A percentile compares a stretch with the other conserved stretches of the same genome.
Conservation (phyloP, 2,113 vertebrate species). For the Chloropsis hardwickii region DNA sequence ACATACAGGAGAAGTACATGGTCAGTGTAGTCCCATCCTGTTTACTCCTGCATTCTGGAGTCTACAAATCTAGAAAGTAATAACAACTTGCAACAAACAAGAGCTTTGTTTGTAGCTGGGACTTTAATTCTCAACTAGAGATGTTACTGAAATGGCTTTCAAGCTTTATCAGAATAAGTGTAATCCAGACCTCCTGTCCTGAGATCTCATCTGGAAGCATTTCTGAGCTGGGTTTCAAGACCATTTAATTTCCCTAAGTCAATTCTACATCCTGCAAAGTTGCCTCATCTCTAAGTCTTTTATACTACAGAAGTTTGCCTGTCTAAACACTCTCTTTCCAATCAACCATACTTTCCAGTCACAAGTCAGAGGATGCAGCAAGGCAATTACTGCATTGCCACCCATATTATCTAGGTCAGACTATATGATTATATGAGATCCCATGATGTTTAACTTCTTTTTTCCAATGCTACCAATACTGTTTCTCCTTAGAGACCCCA, state of each 20-base stretch:
- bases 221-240: not conserved
- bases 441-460: not conserved
- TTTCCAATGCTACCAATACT: not conserved
- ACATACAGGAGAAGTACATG: not conserved
- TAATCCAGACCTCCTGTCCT: not conserved
- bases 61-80: not conserved
- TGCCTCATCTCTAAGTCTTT: not conserved
- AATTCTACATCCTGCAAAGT: not conserved
- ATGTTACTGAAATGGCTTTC: not conserved
- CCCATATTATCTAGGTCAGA: not conserved
- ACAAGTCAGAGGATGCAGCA: not conserved
- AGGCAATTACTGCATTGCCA: not conserved
- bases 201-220: not conserved
- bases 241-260: not conserved
- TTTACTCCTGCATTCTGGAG: not conserved
- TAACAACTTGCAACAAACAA: not conserved
- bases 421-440: not conserved
- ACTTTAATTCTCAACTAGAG: not conserved
- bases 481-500: not conserved
- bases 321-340: not conserved
- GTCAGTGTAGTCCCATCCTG: not conserved
- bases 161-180: not conserved
- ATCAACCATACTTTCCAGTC: not conserved
- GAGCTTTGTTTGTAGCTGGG: not conserved
- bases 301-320: not conserved